Evolutionary conservation across 2,113 vertebrate species (phyloP).

Genomic region (Galbula dea): DNA sequence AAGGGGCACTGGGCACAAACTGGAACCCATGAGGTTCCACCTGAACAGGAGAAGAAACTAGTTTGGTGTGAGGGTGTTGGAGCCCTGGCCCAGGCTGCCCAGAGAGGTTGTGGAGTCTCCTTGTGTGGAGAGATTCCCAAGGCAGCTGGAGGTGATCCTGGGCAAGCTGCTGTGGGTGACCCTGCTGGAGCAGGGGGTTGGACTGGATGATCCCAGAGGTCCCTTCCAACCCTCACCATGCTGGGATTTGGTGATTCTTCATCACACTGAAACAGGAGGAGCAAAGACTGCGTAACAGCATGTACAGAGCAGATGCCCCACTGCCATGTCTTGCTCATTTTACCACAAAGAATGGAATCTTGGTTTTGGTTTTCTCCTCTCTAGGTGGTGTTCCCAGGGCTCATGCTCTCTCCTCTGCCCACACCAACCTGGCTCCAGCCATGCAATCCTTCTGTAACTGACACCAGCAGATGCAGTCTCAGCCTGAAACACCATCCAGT

Average conservation of each 20-base stretch:
- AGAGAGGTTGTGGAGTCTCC: too few species aligned
- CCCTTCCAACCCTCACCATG: too few species aligned
- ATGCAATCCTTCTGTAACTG: fast-evolving
- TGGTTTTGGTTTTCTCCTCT: not conserved
- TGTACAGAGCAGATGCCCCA: not conserved
- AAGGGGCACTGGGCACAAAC: too few species aligned
- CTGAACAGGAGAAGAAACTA: too few species aligned
- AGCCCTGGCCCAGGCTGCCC: too few species aligned
- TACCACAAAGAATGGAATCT: not conserved
- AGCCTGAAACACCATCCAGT: not conserved
- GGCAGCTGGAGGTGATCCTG: too few species aligned
- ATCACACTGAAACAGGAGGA: not conserved
- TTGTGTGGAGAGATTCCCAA: too few species aligned
- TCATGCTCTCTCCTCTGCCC: not conserved
- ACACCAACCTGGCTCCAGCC: not conserved
- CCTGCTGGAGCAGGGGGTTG: too few species aligned
- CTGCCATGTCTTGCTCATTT: not conserved
- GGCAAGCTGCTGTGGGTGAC: too few species aligned
- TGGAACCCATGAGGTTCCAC: too few species aligned
- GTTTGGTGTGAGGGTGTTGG: too few species aligned
- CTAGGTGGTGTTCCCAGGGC: fast-evolving
- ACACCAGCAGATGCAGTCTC: not conserved
- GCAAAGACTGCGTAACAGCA: not conserved
- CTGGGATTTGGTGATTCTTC: not conserved
- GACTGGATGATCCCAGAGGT: too few species aligned